A percentile compares a stretch with the other conserved stretches of the same genome.
Evolutionary conservation across 2,113 vertebrate genomes (phyloP).

Genomic region (Baryphthengus martii): DNA sequence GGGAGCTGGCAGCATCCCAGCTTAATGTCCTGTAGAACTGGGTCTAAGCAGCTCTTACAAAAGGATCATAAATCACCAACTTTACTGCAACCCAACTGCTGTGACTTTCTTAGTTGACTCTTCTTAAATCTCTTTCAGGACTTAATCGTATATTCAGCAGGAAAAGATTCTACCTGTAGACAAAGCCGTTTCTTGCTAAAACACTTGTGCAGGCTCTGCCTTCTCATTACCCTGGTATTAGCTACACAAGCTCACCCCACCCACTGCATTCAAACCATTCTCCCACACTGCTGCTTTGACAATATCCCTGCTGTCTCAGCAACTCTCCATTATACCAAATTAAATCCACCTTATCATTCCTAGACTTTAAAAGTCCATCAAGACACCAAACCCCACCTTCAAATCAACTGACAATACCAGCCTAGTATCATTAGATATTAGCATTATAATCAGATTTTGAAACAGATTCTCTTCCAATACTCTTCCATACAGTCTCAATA

Average conservation of each 20-base stretch:
- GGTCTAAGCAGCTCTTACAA: neutral
- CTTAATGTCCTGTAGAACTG: neutral
- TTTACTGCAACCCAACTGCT: neutral
- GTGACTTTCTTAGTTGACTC: neutral
- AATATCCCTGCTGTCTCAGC: neutral
- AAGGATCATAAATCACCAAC: neutral
- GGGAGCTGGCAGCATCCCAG: neutral
- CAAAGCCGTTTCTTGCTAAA: neutral
- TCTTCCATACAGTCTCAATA: neutral
- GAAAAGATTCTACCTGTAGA: neutral
- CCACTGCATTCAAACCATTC: neutral
- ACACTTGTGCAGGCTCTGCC: neutral
- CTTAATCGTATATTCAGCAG: neutral
- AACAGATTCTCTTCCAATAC: neutral
- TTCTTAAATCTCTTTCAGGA: neutral
- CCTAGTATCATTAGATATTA: neutral
- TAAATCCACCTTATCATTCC: neutral
- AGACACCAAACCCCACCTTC: neutral
- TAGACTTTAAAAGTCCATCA: neutral
- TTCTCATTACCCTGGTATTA: neutral
- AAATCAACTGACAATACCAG: neutral
- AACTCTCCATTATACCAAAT: neutral
- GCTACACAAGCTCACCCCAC: neutral
- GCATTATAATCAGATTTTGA: neutral
- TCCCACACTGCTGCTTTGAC: neutral